Evolutionary conservation across 2,113 vertebrate species (phyloP).

Genomic region (Numida meleagris): DNA sequence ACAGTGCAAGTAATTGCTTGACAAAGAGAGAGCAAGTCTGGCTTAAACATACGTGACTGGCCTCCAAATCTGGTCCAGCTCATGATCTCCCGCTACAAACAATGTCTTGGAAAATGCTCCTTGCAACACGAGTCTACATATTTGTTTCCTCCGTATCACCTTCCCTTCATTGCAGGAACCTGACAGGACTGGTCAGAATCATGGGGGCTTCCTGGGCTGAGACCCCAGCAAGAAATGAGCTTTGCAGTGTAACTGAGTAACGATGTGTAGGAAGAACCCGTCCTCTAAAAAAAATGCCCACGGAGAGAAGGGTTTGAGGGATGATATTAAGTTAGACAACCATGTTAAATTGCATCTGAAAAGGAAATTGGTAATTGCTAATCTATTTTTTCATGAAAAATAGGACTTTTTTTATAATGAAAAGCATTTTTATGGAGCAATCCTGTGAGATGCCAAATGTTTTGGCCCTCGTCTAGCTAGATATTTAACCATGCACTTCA

Average conservation of each 20-base stretch:
- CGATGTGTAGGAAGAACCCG: background rate
- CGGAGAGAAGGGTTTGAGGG: background rate
- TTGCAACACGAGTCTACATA: background rate
- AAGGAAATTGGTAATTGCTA: constrained; percentile 6
- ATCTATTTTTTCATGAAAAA: constrained; percentile 17
- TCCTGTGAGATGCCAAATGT: constrained; percentile 29
- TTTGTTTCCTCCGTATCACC: background rate
- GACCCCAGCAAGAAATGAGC: background rate
- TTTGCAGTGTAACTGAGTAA: background rate
- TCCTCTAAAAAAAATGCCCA: background rate
- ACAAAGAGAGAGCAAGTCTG: constrained; percentile 2
- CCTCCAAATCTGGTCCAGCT: background rate
- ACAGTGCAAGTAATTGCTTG: background rate
- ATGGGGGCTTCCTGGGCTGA: background rate
- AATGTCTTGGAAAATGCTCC: background rate
- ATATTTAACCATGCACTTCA: constrained; percentile 23
- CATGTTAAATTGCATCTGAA: background rate
- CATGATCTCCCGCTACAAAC: background rate
- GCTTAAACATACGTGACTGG: background rate
- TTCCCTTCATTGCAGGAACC: background rate
- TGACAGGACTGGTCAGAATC: background rate
- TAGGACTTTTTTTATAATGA: background rate
- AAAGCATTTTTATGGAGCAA: constrained; percentile 36
- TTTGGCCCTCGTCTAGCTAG: constrained; percentile 34
- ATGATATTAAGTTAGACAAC: background rate